Evolutionary conservation across 1,140 invertebrate species (phyloP), one percentile per base, ranked within the genome.

Genomic region (Proales similis): DNA sequence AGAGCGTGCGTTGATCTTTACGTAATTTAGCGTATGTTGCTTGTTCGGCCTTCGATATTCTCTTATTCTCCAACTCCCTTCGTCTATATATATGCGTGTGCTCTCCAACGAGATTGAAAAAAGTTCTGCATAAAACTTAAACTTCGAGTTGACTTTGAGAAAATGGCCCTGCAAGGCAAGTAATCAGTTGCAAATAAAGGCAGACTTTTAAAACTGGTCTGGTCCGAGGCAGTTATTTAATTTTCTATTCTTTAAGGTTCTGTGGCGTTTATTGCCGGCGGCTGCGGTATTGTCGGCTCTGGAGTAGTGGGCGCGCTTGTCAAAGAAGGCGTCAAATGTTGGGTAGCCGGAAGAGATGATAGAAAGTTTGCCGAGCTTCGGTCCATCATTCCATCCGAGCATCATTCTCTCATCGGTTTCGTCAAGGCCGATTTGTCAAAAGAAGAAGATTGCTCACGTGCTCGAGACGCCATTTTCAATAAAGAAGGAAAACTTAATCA

Each of bases 181-280:
- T n/a, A n/a, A n/a, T n/a, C n/a, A n/a, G n/a, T n/a, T n/a, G n/a
- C n/a, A n/a, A n/a, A n/a, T n/a, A n/a, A n/a, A n/a, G n/a, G n/a
- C n/a, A n/a, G n/a, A n/a, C n/a, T n/a, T n/a, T n/a, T n/a, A n/a
- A n/a, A n/a, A n/a, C n/a, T n/a, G n/a, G n/a, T n/a, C n/a, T n/a
- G n/a, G n/a, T n/a, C n/a, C n/a, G n/a, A n/a, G n/a, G n/a, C n/a
- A n/a, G 11, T 20, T 20, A 19, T 7, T 33, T 49, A n/a, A 30
- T 14, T 49, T 17, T 49, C 42, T 2, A 36, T 22, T n/a, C n/a
- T n/a, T n/a, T n/a, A n/a, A 57, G 51, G 45, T 39, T 39, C 45
- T 19, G 51, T 57, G 11, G 45, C 51, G 17, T 57, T 57, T 57
- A 39, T 57, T 2, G 51, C 51, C 19, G 51, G 51, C 19, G 51